Evolutionary conservation across 2,113 vertebrate genomes (phyloP), one percentile per base, ranked within the genome.

Genomic region (Vimba vimba): DNA sequence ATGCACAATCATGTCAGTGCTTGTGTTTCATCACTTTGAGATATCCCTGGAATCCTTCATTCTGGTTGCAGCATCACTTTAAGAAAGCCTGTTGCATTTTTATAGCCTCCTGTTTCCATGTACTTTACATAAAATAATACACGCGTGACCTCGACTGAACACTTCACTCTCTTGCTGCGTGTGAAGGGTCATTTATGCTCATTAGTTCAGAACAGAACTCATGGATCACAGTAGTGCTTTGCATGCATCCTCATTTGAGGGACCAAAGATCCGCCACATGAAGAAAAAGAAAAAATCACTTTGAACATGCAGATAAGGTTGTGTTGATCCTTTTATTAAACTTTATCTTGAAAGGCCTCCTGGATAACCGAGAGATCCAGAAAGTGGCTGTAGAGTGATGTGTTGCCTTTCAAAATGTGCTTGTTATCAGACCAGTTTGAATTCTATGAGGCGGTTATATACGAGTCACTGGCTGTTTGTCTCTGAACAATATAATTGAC

Each of bases 21-120:
- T 71, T 71, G 68, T 2, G 11, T 27, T 21, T 74, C 71, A 75
- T 75, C 71, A 75, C 64, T 71, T 52, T 4, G 3, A 55, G 27
- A 17, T 68, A 52, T 71, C 47, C 27, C 45, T n/a, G 64, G 10
- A 21, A 55, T 19, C 64, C 68, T 4, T 82, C 25, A 27, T 57
- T 7, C 27, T 4, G 19, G 15, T 45, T 21, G 21, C 21, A 4
- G 21, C 33, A 23, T 57, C 45, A 74, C 30, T 45, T 69, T 39
- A 78, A 78, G 30, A 60, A 84, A 83, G 77, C 62, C 78, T 88
- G 83, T 85, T 88, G 71, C 71, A 77, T 85, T 85, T 85, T 81
- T 85, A 85, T 78, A 79, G 60, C 74, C 82, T 71, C 62, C 59
- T 57, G 21, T 27, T 39, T 79, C 50, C 50, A 68, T 52, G 36